Evolutionary conservation across 2,888 invertebrate species (phyloP), one percentile per base, ranked within the genome.

Genomic region (Acutogordius australiensis): DNA sequence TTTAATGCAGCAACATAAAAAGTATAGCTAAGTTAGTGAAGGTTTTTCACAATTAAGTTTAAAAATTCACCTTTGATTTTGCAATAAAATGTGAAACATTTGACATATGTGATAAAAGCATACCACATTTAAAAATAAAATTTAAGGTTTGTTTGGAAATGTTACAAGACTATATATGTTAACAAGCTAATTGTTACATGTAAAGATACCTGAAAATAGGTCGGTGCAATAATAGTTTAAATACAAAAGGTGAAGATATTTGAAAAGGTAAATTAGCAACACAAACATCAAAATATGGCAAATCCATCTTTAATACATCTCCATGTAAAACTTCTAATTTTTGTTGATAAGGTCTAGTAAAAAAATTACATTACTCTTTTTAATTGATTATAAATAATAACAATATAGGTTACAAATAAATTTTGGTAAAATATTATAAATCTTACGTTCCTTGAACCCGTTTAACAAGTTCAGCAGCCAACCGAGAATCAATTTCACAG

Each of bases 231-330:
- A 97, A 74, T 56, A 97, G 72, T 72, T 94, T 94, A 71, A 94
- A 94, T 1, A 91, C 82, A 66, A 94, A 76, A 0, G 91, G 90
- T 1, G 91, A 91, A 1, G 73, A 74, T 62, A 74, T 74, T 74
- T 97, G 90, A 68, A 94, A 99, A 0, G 97, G 97, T 56, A 97
- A 77, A 74, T 99, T 99, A 28, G 97, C 94, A 29, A 99, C 84
- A 73, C 97, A 97, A 28, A 94, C 79, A 72, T 99, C 86, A 72
- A 99, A 99, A 69, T 85, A 87, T 1, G 94, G 97, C 61, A 94
- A 74, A 59, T 91, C 84, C 23, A 81, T 79, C 73, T 90, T 91
- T 26, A 99, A 74, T 8, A 86, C 85, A 76, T 99, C 94, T 1
- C 97, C 97, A 60, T 88, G 71, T 65, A 87, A 74, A 63, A 97